These are phyloP conservation scores for Dipodomys ordii DNA, from an alignment of 2,113 vertebrate genomes.

Conservation along the genomic window DNA sequence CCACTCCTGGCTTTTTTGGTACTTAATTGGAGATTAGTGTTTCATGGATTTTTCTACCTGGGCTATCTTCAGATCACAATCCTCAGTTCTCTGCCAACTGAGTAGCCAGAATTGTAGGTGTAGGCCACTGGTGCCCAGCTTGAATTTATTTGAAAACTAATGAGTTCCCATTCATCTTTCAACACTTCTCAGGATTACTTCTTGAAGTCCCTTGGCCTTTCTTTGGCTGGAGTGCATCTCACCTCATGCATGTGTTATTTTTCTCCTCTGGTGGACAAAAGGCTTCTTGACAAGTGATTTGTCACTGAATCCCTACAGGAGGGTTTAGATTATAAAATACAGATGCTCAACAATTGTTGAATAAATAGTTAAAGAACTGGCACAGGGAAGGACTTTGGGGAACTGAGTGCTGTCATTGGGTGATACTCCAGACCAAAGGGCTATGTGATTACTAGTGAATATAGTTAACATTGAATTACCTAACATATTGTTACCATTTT, in stretches of 20 bases:
- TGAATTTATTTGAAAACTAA: background rate
- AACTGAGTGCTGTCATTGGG: background rate
- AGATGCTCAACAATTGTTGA: background rate
- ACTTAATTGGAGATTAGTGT: no score
- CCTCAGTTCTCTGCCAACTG: no score
- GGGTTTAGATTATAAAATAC: background rate
- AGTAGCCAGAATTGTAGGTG: no score
- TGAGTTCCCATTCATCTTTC: background rate
- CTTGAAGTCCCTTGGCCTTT: background rate
- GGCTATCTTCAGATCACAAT: no score
- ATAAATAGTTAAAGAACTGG: background rate
- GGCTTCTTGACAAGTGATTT: background rate
- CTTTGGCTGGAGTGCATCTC: background rate
- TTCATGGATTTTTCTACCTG: no score
- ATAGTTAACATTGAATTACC: background rate
- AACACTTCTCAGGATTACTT: background rate
- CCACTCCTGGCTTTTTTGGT: no score
- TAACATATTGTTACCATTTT: background rate
- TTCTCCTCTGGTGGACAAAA: background rate
- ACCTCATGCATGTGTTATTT: background rate
- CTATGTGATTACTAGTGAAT: background rate
- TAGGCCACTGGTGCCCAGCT: no score
- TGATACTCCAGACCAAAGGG: background rate
- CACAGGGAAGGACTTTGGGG: background rate
- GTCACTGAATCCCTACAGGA: background rate